Percentiles rank a stretch among this genome's conserved stretches.
These are phyloP conservation scores for Phaonia tiefii DNA, from an alignment of 2,888 invertebrate species.

Conservation along the genomic window DNA sequence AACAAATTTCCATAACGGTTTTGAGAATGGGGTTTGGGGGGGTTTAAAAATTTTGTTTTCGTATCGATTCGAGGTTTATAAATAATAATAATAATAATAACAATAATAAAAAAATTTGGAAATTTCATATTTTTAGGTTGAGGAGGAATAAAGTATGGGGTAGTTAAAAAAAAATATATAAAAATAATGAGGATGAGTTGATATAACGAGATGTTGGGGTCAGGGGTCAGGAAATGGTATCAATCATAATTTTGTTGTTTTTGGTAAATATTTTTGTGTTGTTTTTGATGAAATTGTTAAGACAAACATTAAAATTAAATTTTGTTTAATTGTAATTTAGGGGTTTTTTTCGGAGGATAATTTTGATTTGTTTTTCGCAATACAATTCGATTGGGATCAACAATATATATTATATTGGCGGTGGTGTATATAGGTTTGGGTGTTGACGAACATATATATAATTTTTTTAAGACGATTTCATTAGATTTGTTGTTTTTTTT, in stretches of 20 bases:
- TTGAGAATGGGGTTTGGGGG: conserved; percentile 47
- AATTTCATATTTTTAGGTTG: conserved; percentile 39
- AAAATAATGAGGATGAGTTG: conserved; percentile 46
- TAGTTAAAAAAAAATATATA: conserved; percentile 34
- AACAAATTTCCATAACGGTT: conserved; percentile 54
- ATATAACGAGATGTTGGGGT: conserved; percentile 41
- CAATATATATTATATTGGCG: too few relatives aligned
- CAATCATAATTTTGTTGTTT: conserved; percentile 67
- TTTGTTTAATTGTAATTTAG: conserved; percentile 16
- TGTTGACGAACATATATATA: conserved; percentile 80
- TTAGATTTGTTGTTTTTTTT: conserved; percentile 68
- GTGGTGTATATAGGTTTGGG: conserved; percentile 48
- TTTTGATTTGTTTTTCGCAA: conserved; percentile 56
- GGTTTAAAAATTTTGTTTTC: conserved; percentile 68
- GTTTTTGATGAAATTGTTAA: conserved; percentile 42
- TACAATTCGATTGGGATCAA: conserved; percentile 66
- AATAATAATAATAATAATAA: conserved; percentile 24
- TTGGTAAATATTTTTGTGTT: conserved; percentile 58
- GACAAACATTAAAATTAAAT: conserved; percentile 64
- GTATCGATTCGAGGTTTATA: conserved; percentile 25
- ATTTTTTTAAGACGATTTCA: conserved; percentile 79
- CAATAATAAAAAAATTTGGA: conserved; percentile 40
- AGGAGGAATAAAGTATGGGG: conserved; percentile 26
- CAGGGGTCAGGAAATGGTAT: conserved; percentile 46
- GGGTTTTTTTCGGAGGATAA: too few relatives aligned